Evolutionary conservation across 92 coral and sea anemone genomes (phyloP).

Genomic region (Paragorgia papillata): DNA sequence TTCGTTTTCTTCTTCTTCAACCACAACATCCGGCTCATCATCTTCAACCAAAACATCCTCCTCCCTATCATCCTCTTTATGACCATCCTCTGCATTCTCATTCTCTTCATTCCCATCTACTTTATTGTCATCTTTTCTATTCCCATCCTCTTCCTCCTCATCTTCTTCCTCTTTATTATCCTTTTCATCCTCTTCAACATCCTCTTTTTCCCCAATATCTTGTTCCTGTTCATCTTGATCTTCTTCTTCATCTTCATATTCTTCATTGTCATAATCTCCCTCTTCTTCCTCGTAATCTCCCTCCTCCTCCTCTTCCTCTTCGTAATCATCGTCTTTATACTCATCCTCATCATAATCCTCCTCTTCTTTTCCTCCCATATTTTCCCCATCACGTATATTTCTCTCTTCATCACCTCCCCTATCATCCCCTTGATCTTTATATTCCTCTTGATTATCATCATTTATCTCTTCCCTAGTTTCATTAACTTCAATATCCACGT

Average conservation of each 20-base stretch:
- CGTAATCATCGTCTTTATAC: constrained; percentile 47
- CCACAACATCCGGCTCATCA: constrained; percentile 8
- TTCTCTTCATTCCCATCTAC: background rate
- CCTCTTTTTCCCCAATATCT: constrained; percentile 9
- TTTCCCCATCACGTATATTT: constrained; percentile 16
- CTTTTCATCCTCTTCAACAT: constrained; percentile 1
- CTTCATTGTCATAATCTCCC: constrained; percentile 12
- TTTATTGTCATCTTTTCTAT: background rate
- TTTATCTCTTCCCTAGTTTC: constrained; percentile 21
- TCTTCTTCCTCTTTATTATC: constrained; percentile 7
- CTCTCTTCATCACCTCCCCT: background rate
- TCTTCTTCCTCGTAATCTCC: constrained; percentile 60
- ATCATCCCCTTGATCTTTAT: constrained; percentile 22
- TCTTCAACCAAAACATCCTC: constrained; percentile 26
- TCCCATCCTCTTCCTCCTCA: background rate
- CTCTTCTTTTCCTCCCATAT: background rate
- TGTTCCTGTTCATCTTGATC: too few relatives aligned
- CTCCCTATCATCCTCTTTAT: background rate
- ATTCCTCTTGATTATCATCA: background rate
- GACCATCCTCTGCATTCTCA: background rate
- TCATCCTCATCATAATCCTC: constrained; percentile 33
- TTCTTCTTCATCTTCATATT: background rate
- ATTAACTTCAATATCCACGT: too few relatives aligned
- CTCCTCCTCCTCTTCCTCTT: constrained; percentile 30
- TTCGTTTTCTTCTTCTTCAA: constrained; percentile 29